Evolutionary conservation across 2,797 vertebrate genomes (phyloP), one percentile per base, ranked within the genome.

Genomic region (Eptatretus atami): DNA sequence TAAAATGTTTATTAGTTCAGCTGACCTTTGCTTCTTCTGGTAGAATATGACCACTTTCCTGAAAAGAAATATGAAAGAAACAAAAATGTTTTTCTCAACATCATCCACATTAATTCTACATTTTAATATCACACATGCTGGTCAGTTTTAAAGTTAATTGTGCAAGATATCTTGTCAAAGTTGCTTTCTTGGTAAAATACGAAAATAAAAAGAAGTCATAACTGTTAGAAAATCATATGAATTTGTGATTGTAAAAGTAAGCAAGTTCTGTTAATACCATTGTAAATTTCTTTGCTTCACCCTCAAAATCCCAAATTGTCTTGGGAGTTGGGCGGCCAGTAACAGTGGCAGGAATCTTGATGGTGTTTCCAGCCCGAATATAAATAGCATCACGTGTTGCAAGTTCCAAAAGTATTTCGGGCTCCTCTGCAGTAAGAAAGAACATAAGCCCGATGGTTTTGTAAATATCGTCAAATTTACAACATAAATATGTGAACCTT

Each of bases 251-350:
- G 52, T 44, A 15, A 44, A 44, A 44, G 31, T 44, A 44, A 44
- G 31, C 31, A 44, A 44, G 31, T 64, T 66, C 61, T 63, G 64
- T 53, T 69, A 44, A 69, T 72, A 80, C 79, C 75, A 90, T 98
- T 70, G 78, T 74, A 68, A 80, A 71, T 12, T 79, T 80, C 72
- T 83, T 86, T 66, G 90, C 88, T 73, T 82, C 83, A 71, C 90
- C 92, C 63, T 83, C 77, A 72, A 81, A 98, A 63, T 98, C 92
- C 92, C 90, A 98, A 69, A 79, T 79, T 52, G 84, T 79, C 76
- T 88, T 96, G 66, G 92, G 92, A 69, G 71, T 74, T 13, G 92
- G 86, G 52, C 88, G 84, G 53, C 92, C 90, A 65, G 76, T 85
- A 68, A 95, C 75, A 65, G 78, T 68, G 67, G 82, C 83, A 11